Base-by-base conservation (phyloP, 1,140 invertebrate species). In the Ectropis grisescens region DNA sequence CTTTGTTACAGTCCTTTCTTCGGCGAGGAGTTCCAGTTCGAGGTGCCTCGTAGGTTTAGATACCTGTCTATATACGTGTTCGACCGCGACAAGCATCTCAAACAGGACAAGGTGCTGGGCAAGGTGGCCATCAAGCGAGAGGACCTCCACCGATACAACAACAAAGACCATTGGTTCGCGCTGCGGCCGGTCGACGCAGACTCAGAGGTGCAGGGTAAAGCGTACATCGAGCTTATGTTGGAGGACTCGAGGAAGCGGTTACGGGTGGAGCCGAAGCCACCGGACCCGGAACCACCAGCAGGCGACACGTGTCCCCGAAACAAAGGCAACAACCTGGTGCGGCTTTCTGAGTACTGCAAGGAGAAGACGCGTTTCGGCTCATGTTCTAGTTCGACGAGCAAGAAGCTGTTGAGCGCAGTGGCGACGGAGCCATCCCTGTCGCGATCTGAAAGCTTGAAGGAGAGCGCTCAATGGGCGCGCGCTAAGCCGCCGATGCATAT, bases 141-240 rank as follows among this genome's bases (percentile, higher is more conserved):
- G 70, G 92, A 96, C 57, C 79, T 96, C 33, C 88, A 91, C 46
- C 88, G 87, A 33, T 95, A 94, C 82, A 92, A 95, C 76, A 91
- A 91, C 46, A 94, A 94, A 60, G 94, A 97, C 64, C 92, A 95
- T 65, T 97, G 94, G 94, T 95, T 97, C 69, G 88, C 91, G 12
- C 83, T 97, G 51, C 85, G 89, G 44, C 89, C 91, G 11, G 91
- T 95, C 14, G 93, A 95, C 76, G 89, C 91, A 1, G 92, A 95
- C 66, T 91, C 91, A 2, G 94, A 96, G 80, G 93, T 96, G 12
- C 93, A 96, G 83, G 93, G 90, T 29, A 91, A 92, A 81, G 89
- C 87, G 22, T 90, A 92, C 53, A 87, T 93, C 39, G 89, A 91
- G 57, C 85, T 93, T 28, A 79, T 70, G 9, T 58, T 75, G 28